Evolutionary conservation across 2,888 invertebrate species (phyloP), one percentile per base, ranked within the genome.

Genomic region (Arctia plantaginis): DNA sequence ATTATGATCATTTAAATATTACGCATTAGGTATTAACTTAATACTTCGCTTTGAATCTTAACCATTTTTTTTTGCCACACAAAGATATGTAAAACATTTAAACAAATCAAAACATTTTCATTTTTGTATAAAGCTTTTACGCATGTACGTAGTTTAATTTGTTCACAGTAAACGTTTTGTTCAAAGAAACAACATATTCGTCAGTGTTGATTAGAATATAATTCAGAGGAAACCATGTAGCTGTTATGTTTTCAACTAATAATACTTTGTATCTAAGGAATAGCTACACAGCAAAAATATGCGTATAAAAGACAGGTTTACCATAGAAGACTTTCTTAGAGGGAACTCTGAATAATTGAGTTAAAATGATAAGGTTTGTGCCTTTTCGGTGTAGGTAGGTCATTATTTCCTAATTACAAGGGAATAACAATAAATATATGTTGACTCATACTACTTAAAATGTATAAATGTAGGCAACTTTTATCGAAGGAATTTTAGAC

Each of bases 341-440:
- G 51, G 51, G n/a, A n/a, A 10, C 51, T 55, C n/a, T 55, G 51
- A 55, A 55, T 55, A 55, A 55, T 55, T 55, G 51, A 55, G 51
- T 55, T 55, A 55, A n/a, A 55, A 55, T 55, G 51, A 55, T n/a
- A 55, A 55, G 51, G 51, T 55, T 7, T 55, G 51, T n/a, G 51
- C 51, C 51, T 55, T 55, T 55, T n/a, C n/a, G 51, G n/a, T 55
- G 51, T 55, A n/a, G 51, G 51, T 55, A n/a, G 51, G 51, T 55
- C 51, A 55, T 55, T 55, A 55, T 55, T n/a, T 55, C n/a, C 23
- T 55, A n/a, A 23, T 55, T 55, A 55, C 51, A 55, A 55, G 51
- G n/a, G n/a, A 55, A 55, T 55, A 55, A n/a, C 51, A 55, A 55
- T n/a, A 55, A 3, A n/a, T 55, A 23, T 55, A 55, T 55, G 23